phyloP scores from a whole-genome alignment of 2,797 vertebrate genomes.

The Typhlichthys subterraneus region DNA sequence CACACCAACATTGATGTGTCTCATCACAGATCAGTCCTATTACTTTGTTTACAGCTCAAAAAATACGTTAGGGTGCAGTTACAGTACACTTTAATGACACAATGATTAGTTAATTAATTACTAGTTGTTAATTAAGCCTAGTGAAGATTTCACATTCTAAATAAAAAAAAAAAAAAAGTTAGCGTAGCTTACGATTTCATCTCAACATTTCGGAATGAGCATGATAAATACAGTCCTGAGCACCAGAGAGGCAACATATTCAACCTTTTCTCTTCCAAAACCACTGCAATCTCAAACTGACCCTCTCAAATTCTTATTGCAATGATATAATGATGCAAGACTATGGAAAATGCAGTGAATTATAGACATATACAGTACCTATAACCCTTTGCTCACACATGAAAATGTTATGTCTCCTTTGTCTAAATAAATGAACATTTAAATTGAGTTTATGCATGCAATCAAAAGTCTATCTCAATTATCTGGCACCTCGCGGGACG shows the following conservation, averaged over 20 bases:
- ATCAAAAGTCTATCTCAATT: constrained; percentile 68
- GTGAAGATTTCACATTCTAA: background rate
- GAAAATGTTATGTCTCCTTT: constrained; percentile 37
- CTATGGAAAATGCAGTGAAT: constrained; percentile 35
- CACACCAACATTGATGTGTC: no score
- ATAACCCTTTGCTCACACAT: constrained; percentile 34
- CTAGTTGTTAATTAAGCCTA: background rate
- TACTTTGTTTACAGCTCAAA: no score
- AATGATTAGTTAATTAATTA: constrained; percentile 16
- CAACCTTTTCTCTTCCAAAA: constrained; percentile 59
- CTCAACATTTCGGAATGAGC: constrained; percentile 19
- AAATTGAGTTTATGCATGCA: constrained; percentile 41
- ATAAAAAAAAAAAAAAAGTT: background rate
- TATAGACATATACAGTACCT: constrained; percentile 45
- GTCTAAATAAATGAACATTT: constrained; percentile 57
- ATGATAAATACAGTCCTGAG: constrained; percentile 58
- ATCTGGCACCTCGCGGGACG: constrained; percentile 54
- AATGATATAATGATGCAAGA: constrained; percentile 53
- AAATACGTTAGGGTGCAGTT: no score
- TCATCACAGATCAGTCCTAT: no score
- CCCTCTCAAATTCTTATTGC: constrained; percentile 58
- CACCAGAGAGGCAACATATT: constrained; percentile 54
- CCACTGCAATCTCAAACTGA: constrained; percentile 50
- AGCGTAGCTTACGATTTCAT: constrained; percentile 8
- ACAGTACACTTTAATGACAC: constrained; percentile 2